These are phyloP conservation scores for Macroteleia sp. DNA, from an alignment of 2,888 invertebrate genomes.

Conservation along the genomic window DNA sequence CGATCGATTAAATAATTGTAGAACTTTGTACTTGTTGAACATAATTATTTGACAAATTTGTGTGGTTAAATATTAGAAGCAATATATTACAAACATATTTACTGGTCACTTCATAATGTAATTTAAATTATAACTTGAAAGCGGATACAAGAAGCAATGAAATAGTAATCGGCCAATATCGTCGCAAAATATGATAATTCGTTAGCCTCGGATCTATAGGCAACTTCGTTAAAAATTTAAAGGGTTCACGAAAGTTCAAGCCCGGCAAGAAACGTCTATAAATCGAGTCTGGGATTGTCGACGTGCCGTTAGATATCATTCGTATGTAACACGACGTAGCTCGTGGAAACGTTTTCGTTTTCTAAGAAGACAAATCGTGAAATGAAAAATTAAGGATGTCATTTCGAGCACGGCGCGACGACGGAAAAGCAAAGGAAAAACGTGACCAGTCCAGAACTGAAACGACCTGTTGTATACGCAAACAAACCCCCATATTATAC, in stretches of 20 bases:
- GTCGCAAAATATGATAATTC: constrained; percentile 22
- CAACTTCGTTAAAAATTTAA: constrained; percentile 24
- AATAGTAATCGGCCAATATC: not conserved
- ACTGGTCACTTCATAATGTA: too few species aligned
- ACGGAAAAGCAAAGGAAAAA: constrained; percentile 49
- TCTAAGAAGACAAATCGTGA: constrained; percentile 58
- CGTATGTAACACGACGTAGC: constrained; percentile 39
- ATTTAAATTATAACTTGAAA: too few species aligned
- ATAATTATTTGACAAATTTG: too few species aligned
- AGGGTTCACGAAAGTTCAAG: constrained; percentile 36
- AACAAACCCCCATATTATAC: constrained; percentile 36
- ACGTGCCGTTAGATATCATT: constrained; percentile 36
- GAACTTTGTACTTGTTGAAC: too few species aligned
- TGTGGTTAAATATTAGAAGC: too few species aligned
- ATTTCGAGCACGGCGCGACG: constrained; percentile 50
- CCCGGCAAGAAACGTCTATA: constrained; percentile 32
- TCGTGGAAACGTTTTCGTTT: constrained; percentile 52
- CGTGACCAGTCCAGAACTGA: constrained; percentile 48
- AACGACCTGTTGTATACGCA: constrained; percentile 59
- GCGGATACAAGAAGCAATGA: too few species aligned
- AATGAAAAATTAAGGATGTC: constrained; percentile 63
- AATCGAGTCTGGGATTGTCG: constrained; percentile 45
- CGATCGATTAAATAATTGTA: too few species aligned
- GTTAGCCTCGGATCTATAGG: not conserved
- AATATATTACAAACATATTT: too few species aligned